phyloP scores from a whole-genome alignment of 2,888 invertebrate species.

The Celastrina argiolus region DNA sequence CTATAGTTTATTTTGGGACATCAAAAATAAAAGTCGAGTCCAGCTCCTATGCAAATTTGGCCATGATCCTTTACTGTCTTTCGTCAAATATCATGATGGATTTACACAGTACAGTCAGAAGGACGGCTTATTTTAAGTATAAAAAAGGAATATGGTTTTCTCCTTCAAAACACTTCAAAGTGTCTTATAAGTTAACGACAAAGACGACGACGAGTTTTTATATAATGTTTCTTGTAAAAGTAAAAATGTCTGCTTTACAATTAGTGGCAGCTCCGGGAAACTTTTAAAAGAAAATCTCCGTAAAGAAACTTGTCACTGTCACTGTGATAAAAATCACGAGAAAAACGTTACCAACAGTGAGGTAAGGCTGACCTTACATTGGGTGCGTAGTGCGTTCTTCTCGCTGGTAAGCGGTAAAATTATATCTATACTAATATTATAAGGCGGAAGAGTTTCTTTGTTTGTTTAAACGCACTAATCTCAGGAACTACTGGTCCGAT shows the following conservation, averaged over 20 bases:
- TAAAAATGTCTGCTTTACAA: conserved; percentile 1
- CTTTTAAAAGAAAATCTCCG: not conserved
- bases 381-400: too few relatives aligned
- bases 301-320: not conserved
- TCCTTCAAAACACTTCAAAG: not conserved
- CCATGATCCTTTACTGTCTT: too few relatives aligned
- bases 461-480: too few relatives aligned
- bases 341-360: not conserved
- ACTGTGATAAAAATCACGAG: not conserved
- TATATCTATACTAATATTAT: too few relatives aligned
- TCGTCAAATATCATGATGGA: too few relatives aligned
- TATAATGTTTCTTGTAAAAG: not conserved
- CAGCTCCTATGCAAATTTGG: too few relatives aligned
- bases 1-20: too few relatives aligned
- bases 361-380: not conserved
- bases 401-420: too few relatives aligned
- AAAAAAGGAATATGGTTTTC: not conserved
- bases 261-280: not conserved
- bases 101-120: too few relatives aligned
- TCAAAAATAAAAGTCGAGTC: too few relatives aligned
- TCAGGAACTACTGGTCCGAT: too few relatives aligned
- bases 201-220: not conserved
- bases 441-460: too few relatives aligned
- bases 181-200: not conserved
- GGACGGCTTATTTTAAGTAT: not conserved